These are phyloP conservation scores for Bombylius major DNA, from an alignment of 2,888 invertebrate genomes.

Conservation along the genomic window DNA sequence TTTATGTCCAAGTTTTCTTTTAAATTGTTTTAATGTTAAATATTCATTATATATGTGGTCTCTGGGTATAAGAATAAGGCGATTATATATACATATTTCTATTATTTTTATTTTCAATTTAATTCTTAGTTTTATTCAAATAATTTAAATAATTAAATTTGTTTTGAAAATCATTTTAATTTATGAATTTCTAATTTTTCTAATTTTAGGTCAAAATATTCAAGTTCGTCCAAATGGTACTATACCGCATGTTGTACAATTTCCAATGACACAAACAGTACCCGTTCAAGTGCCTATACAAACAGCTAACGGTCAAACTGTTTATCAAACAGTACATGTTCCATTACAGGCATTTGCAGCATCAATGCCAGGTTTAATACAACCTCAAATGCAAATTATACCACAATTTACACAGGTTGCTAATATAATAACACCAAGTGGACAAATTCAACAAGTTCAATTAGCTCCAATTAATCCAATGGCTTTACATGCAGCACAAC, in stretches of 20 bases:
- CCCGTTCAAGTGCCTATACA: slow-evolving; percentile 86
- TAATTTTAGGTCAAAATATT: slow-evolving; percentile 50
- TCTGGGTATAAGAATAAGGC: too few relatives aligned
- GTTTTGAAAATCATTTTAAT: too few relatives aligned
- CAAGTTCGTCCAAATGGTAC: slow-evolving; percentile 45
- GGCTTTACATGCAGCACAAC: slow-evolving; percentile 26
- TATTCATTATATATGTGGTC: too few relatives aligned
- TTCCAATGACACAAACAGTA: slow-evolving; percentile 45
- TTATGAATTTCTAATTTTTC: not conserved
- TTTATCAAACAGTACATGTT: slow-evolving; percentile 90
- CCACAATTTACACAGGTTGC: slow-evolving; percentile 74
- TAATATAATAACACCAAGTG: slow-evolving; percentile 75
- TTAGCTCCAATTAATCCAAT: slow-evolving; percentile 50
- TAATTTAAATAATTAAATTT: too few relatives aligned
- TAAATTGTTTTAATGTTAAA: too few relatives aligned
- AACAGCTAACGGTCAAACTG: slow-evolving; percentile 78
- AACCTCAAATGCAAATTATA: slow-evolving; percentile 57
- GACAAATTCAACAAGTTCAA: slow-evolving; percentile 83
- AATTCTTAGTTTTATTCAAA: too few relatives aligned
- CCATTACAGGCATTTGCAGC: slow-evolving; percentile 71
- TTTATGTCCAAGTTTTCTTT: too few relatives aligned
- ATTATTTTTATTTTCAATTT: too few relatives aligned
- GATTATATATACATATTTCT: too few relatives aligned
- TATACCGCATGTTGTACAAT: slow-evolving; percentile 33
- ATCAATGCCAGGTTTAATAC: slow-evolving; percentile 43